Evolutionary conservation across 1,140 invertebrate genomes (phyloP).

Genomic region (Lepidurus arcticus): DNA sequence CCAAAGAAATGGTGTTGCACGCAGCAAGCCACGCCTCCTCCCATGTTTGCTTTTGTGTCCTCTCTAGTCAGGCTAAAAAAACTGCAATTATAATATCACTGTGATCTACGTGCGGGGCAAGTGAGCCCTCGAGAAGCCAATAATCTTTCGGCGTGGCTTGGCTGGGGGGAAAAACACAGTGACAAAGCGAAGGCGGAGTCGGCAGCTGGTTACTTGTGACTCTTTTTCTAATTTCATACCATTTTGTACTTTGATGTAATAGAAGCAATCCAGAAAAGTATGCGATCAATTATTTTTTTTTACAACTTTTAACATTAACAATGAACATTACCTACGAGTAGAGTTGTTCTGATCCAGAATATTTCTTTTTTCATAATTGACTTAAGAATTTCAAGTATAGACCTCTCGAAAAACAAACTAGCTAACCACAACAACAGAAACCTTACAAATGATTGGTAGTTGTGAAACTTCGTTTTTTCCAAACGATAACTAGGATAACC

Average conservation of each 20-base stretch:
- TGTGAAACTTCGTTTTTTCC: neutral
- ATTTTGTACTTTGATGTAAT: constrained; percentile 22
- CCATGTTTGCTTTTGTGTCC: constrained; percentile 19
- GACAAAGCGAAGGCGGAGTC: neutral
- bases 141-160: constrained; percentile 1
- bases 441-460: neutral
- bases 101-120: constrained; percentile 1
- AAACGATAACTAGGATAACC: neutral
- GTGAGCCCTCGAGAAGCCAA: constrained; percentile 1
- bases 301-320: neutral
- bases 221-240: constrained; percentile 22
- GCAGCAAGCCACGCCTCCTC: constrained; percentile 20
- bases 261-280: neutral
- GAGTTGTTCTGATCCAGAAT: no score
- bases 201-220: constrained; percentile 21
- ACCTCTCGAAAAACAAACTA: neutral
- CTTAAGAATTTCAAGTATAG: neutral
- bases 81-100: constrained; percentile 7
- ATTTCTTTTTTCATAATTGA: no score
- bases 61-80: constrained; percentile 17
- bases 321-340: neutral
- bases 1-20: constrained; percentile 12
- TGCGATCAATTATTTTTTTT: neutral
- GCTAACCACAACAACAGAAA: neutral
- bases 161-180: neutral